Base-by-base conservation (phyloP, 2,797 vertebrate species). In the Siniperca obscura region DNA sequence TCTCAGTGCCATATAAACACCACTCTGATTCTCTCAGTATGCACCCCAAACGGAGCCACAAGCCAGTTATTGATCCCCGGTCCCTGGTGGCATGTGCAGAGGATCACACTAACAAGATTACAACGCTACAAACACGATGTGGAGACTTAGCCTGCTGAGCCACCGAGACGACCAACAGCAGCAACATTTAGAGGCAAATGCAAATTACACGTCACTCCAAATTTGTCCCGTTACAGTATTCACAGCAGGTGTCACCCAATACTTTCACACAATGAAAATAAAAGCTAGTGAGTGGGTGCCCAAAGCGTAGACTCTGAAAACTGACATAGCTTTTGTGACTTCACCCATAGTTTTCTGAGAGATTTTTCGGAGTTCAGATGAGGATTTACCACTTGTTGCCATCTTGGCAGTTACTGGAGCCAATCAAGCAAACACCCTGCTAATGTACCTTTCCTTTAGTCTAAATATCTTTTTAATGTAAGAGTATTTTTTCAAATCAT, bases 21-120 rank as follows among this genome's bases (percentile, higher is more conserved):
- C 66, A 44, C 65, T 52, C 12, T 44, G 59, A 83, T 46, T 76
- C 65, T 64, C 50, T 77, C 74, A 69, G 53, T 21, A 5, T 22
- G 75, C 27, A 70, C 78, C 86, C 90, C 76, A 85, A 91, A 82
- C 44, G 3, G 74, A 90, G 78, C 75, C 83, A 83, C 19, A 36
- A 89, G 90, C 88, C 87, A 90, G 83, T 86, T 94, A 94, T 94
- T 91, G 94, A 94, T 93, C 91, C 73, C 55, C 7, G 21, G 82
- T 85, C 89, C 82, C 87, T 13, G 11, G 87, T 91, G 92, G 84
- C 83, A 86, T 89, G 87, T 82, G 90, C 82, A 78, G 92, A 87
- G 87, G 89, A 89, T 93, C 89, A 90, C 73, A 62, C 80, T 91
- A 91, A 94, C 90, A 84, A 93, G 91, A 93, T 94, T 93, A 93